A percentile compares a stretch with the other conserved stretches of the same genome.
phyloP scores from a whole-genome alignment of 2,888 invertebrate genomes.

The Argyra leucocephala region DNA sequence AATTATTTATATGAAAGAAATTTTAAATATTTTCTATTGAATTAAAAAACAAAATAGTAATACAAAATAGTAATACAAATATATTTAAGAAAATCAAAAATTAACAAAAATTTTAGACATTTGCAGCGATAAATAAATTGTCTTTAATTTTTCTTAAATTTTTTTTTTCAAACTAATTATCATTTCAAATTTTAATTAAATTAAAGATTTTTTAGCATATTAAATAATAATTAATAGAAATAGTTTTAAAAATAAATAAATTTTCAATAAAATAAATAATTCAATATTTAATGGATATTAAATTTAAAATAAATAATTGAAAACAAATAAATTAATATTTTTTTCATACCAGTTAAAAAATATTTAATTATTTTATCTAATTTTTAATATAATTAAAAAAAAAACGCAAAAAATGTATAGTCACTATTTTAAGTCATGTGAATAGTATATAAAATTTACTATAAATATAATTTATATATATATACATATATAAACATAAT shows the following conservation, averaged over 20 bases:
- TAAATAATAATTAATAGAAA: constrained; percentile 20
- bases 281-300: no score
- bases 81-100: no score
- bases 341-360: no score
- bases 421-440: constrained; percentile 42
- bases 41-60: no score
- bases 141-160: constrained; percentile 21
- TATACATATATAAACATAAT: constrained; percentile 18
- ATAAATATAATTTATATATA: neutral
- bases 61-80: no score
- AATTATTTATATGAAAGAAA: no score
- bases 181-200: constrained; percentile 22
- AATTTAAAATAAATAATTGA: no score
- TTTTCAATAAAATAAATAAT: no score
- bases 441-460: constrained; percentile 17
- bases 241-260: constrained; percentile 17
- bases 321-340: no score
- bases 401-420: constrained; percentile 38
- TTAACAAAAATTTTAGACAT: neutral
- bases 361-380: constrained; percentile 32
- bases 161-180: constrained; percentile 19
- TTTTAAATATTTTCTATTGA: neutral
- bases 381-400: constrained; percentile 13
- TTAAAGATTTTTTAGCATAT: no score
- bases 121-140: neutral